Conservation (phyloP, 2,797 vertebrate species). For the Gila robusta region DNA sequence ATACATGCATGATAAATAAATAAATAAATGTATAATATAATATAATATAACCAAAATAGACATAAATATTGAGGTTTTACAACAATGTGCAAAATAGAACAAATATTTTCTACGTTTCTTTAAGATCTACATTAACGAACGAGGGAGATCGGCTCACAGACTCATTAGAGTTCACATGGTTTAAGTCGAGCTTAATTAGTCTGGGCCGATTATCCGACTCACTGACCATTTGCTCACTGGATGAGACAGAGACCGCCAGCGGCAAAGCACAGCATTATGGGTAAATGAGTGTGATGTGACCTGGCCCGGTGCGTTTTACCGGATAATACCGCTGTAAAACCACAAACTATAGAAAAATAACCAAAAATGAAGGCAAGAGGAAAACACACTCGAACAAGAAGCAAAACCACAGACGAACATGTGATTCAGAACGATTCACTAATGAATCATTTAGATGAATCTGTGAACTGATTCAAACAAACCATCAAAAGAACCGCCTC, state of each 20-base stretch:
- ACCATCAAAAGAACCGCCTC: neutral
- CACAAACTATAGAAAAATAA: neutral
- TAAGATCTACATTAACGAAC: too few relatives aligned
- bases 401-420: too few relatives aligned
- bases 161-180: slow-evolving; percentile 72
- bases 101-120: neutral
- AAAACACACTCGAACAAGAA: neutral
- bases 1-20: neutral
- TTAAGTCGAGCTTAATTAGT: slow-evolving; percentile 78
- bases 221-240: slow-evolving; percentile 81
- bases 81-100: neutral
- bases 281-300: slow-evolving; percentile 26
- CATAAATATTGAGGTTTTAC: neutral
- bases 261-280: slow-evolving; percentile 63
- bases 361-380: neutral
- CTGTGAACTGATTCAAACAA: neutral
- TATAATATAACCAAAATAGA: neutral
- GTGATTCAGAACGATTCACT: neutral
- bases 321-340: neutral
- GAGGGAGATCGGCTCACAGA: slow-evolving; percentile 41
- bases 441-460: neutral
- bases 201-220: slow-evolving; percentile 78
- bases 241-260: slow-evolving; percentile 71
- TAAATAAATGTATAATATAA: neutral
- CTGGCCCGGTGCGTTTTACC: neutral